phyloP scores from a whole-genome alignment of 2,797 vertebrate species.

The Sus cebifrons region DNA sequence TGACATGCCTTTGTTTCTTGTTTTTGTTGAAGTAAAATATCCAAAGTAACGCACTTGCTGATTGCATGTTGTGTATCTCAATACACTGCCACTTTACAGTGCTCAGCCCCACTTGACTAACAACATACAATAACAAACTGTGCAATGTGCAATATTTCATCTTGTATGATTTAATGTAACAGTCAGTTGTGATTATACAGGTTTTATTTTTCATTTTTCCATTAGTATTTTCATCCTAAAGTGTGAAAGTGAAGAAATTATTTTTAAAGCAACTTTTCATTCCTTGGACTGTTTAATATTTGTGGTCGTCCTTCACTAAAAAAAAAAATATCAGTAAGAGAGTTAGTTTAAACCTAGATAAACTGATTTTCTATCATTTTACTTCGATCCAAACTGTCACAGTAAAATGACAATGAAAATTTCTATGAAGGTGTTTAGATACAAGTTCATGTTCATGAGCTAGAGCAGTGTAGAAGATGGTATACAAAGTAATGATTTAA shows the following conservation, averaged over 20 bases:
- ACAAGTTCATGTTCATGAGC: neutral
- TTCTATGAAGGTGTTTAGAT: slow-evolving; percentile 3
- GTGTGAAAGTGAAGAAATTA: neutral
- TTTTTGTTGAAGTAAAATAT: slow-evolving; percentile 11
- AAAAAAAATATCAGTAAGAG: neutral
- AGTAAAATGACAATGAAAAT: slow-evolving; percentile 36
- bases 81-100: neutral
- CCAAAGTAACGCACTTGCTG: neutral
- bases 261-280: slow-evolving; percentile 16
- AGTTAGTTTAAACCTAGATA: neutral
- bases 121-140: neutral
- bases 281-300: slow-evolving; percentile 14
- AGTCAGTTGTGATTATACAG: neutral
- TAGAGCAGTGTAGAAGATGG: neutral
- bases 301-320: slow-evolving; percentile 38
- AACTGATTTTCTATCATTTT: slow-evolving; percentile 26
- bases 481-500: slow-evolving; percentile 11
- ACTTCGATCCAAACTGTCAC: neutral
- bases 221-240: slow-evolving; percentile 58
- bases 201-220: neutral
- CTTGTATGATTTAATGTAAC: neutral
- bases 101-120: neutral
- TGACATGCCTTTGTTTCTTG: neutral
- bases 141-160: neutral
- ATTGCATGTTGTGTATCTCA: neutral